A percentile compares a stretch with the other conserved stretches of the same genome.
Conservation (phyloP, 2,113 vertebrate genomes). For the Prolemur simus region DNA sequence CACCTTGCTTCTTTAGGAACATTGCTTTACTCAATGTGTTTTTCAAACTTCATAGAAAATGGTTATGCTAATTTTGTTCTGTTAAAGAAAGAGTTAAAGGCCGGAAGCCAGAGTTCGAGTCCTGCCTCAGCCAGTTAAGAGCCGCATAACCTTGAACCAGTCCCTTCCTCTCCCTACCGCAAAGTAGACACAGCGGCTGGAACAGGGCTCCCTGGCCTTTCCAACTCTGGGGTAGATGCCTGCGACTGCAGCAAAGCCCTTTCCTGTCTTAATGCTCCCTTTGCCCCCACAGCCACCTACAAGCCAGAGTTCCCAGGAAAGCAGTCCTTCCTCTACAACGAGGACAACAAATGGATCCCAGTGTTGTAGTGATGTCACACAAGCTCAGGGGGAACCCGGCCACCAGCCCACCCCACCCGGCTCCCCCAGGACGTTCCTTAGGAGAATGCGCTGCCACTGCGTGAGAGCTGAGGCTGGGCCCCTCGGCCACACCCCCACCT, state of each 20-base stretch:
- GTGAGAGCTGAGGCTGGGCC: not conserved
- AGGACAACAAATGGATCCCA: constrained; percentile 82
- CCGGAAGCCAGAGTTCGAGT: not conserved
- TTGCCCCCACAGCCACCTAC: constrained; percentile 81
- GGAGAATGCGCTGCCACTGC: not conserved
- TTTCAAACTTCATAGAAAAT: not conserved
- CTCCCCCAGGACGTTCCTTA: not conserved
- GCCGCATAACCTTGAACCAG: fast-evolving
- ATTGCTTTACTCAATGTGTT: not conserved
- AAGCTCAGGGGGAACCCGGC: not conserved
- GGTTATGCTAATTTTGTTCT: not conserved
- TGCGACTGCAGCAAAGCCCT: not conserved
- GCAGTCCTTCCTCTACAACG: constrained; percentile 84
- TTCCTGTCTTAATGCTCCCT: not conserved
- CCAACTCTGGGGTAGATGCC: not conserved
- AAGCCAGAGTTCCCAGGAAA: constrained; percentile 78
- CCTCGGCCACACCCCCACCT: not conserved
- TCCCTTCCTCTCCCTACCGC: not conserved
- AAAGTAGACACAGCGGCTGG: fast-evolving
- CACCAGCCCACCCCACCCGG: not conserved
- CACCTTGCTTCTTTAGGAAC: not conserved
- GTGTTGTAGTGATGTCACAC: not conserved
- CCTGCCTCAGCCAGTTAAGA: not conserved
- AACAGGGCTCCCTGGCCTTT: not conserved
- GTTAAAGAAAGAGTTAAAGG: not conserved